Percentiles rank a stretch among this genome's conserved stretches.
Evolutionary conservation across 2,888 invertebrate species (phyloP).

Genomic region (Hyposoter dolosus): DNA sequence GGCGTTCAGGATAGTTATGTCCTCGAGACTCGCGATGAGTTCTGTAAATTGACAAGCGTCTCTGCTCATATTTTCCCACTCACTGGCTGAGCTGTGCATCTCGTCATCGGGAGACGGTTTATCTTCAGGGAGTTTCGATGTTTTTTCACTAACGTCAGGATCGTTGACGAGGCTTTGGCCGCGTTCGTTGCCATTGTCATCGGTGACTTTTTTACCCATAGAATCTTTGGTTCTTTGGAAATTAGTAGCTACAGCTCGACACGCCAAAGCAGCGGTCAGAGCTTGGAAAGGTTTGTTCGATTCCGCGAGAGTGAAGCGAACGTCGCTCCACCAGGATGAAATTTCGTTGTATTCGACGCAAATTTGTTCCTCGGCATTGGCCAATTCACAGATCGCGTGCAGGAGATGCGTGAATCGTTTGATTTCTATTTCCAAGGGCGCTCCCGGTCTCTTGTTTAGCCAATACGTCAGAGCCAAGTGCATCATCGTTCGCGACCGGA

Average conservation of each 20-base stretch:
- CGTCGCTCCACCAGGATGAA: constrained; percentile 93
- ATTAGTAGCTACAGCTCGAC: constrained; percentile 90
- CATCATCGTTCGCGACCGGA: constrained; percentile 89
- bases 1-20: constrained; percentile 92
- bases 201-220: constrained; percentile 65
- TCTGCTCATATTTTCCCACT: constrained; percentile 93
- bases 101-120: constrained; percentile 85
- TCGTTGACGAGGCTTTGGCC: constrained; percentile 70
- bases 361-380: constrained; percentile 86
- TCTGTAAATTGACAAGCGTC: constrained; percentile 95
- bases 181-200: constrained; percentile 75
- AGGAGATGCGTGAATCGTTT: constrained; percentile 89
- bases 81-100: constrained; percentile 82
- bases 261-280: constrained; percentile 93
- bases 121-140: constrained; percentile 72
- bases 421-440: constrained; percentile 87
- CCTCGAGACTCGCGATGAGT: constrained; percentile 95
- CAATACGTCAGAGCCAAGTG: constrained; percentile 90
- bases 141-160: constrained; percentile 73
- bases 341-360: constrained; percentile 89
- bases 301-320: constrained; percentile 90
- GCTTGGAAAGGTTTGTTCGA: constrained; percentile 92
- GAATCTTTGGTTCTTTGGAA: constrained; percentile 85
- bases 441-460: constrained; percentile 86
- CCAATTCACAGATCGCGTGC: constrained; percentile 88